Evolutionary conservation across 1,140 invertebrate genomes (phyloP), one percentile per base, ranked within the genome.

Genomic region (Manduca sexta): DNA sequence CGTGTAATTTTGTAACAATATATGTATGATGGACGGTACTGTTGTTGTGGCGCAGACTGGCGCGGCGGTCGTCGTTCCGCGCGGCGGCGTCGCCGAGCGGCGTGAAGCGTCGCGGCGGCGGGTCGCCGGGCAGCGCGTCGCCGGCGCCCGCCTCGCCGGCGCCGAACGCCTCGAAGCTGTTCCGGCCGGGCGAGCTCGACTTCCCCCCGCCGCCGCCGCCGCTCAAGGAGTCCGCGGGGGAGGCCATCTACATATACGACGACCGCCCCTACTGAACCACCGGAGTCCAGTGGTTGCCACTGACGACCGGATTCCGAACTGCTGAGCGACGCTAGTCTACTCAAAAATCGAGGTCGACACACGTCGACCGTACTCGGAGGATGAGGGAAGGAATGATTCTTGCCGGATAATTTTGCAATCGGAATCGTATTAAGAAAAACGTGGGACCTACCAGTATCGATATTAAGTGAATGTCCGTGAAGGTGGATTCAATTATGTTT

Each of bases 151-250:
- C 90, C 8, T 87, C 85, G 0, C 79, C 87, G 31, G 78, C 81
- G 16, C 78, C 78, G 49, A 75, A 78, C 69, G 80, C 81, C 49
- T 84, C 78, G 60, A 84, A 84, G 52, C 74, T 84, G 43, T 84
- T 84, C 67, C 56, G 81, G 4, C 63, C 84, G 41, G 81, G 76
- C 42, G 71, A 87, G 64, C 58, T 88, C 67, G 87, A 88, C 87
- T 88, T 89, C 69, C 90, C 90, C 8, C 89, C 89, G 31, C 80
- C 80, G 26, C 86, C 88, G 48, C 83, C 88, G 45, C 87, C 83
- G 13, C 83, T 89, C 35, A 90, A 91, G 60, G 89, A 91, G 59
- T 89, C 90, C 3, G 90, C 90, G n/a, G 90, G 90, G 3, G 90
- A 91, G 65, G 89, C 90, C 16, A 88, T 90, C 50, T 84, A 84